Evolutionary conservation across 2,797 vertebrate species (phyloP), one percentile per base, ranked within the genome.

Genomic region (Anableps anableps): DNA sequence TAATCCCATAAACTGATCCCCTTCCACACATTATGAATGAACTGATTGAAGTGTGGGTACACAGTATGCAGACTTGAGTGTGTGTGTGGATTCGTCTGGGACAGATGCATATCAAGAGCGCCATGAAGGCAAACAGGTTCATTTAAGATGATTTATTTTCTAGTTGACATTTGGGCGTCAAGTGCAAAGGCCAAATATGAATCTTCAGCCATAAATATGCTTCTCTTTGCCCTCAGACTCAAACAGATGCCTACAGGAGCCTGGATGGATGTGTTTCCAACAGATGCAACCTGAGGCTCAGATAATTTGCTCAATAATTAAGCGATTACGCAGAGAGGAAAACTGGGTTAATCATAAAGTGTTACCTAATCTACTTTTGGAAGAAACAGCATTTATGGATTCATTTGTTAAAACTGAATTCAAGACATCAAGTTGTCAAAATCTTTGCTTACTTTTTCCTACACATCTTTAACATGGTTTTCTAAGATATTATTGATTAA

Each of bases 231-330:
- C 43, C 72, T 76, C 48, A 71, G 62, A 87, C 80, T 72, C 82
- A 34, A 71, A 77, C 53, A 31, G 19, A 77, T 75, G 83, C 76
- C 64, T 79, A 88, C 86, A 80, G 50, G 53, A 75, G 73, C 48
- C 51, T 50, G 41, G 76, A 72, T 86, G 81, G 83, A 80, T 87
- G 88, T 88, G 86, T 91, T 89, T 90, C 81, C 75, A 85, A 74
- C 75, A 89, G 82, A 87, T 85, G 77, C 83, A 85, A 85, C 89
- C 88, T 50, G 77, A 84, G 75, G 85, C 78, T 83, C 83, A 53
- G 77, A 89, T 87, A 78, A 89, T 92, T 85, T 83, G 77, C 80
- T 91, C 80, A 88, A 89, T 92, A 93, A 93, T 91, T 88, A 90
- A 82, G 78, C 82, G 79, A 93, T 93, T 92, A 93, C 84, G 85